Percentiles rank a stretch among this genome's conserved stretches.
These are phyloP conservation scores for Panthera tigris DNA, from an alignment of 2,113 vertebrate species.

Conservation along the genomic window DNA sequence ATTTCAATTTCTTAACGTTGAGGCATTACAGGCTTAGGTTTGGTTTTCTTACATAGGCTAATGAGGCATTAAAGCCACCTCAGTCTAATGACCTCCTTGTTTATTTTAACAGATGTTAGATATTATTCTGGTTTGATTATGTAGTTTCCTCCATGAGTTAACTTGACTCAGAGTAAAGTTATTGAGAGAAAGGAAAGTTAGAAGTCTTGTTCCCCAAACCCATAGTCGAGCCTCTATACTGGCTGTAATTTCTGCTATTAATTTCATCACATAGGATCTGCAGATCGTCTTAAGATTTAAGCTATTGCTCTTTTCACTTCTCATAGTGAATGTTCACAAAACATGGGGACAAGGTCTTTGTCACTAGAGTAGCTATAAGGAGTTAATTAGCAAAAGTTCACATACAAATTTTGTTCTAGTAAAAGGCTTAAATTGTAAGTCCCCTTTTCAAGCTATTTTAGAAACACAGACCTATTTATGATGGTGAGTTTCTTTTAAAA, in stretches of 20 bases:
- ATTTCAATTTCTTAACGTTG: not conserved
- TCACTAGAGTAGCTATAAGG: not conserved
- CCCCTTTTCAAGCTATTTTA: not conserved
- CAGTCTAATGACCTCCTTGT: not conserved
- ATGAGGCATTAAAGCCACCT: not conserved
- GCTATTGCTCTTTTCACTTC: not conserved
- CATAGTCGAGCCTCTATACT: not conserved
- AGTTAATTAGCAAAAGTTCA: constrained; percentile 4
- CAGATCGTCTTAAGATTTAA: not conserved
- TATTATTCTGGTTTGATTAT: not conserved
- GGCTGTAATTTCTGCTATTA: not conserved
- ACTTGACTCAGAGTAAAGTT: not conserved
- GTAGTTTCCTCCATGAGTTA: not conserved
- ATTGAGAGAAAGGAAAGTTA: not conserved
- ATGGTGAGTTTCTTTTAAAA: not conserved
- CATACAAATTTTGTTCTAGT: not conserved
- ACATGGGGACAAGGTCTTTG: not conserved
- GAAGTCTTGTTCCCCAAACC: not conserved
- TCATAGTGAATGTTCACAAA: not conserved
- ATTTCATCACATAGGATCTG: not conserved
- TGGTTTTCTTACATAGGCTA: not conserved
- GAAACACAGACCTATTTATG: not conserved
- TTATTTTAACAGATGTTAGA: not conserved
- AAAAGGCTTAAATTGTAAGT: not conserved
- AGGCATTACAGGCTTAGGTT: not conserved